Percentiles rank a stretch among this genome's conserved stretches.
Conservation (phyloP, 2,113 vertebrate species). For the Myrmecobius fasciatus region DNA sequence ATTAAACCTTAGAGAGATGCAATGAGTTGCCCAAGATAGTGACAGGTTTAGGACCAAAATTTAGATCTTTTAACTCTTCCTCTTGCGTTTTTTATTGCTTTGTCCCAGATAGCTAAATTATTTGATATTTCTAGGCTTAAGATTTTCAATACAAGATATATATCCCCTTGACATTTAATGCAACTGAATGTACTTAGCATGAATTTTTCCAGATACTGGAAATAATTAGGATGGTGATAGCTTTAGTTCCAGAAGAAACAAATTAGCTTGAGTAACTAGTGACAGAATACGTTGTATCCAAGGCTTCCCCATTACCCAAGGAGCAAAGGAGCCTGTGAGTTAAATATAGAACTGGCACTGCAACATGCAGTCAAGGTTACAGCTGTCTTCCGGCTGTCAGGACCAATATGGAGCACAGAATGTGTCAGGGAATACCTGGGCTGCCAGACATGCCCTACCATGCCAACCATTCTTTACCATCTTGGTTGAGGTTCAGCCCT, state of each 20-base stretch:
- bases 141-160: background rate
- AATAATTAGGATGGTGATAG: background rate
- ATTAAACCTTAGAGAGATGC: background rate
- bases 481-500: background rate
- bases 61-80: background rate
- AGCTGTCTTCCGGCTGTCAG: background rate
- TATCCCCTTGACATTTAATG: background rate
- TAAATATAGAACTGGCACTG: background rate
- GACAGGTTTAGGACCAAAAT: background rate
- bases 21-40: background rate
- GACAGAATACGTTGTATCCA: background rate
- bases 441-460: background rate
- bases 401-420: background rate
- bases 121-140: background rate
- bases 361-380: background rate
- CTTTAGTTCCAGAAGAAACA: background rate
- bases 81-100: background rate
- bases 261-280: background rate
- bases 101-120: background rate
- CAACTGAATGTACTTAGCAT: background rate
- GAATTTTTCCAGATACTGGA: background rate
- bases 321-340: background rate
- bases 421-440: background rate
- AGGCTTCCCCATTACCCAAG: background rate
- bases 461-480: background rate